Evolutionary conservation across 2,888 invertebrate species (phyloP).

Genomic region (Cosmia pyralina): DNA sequence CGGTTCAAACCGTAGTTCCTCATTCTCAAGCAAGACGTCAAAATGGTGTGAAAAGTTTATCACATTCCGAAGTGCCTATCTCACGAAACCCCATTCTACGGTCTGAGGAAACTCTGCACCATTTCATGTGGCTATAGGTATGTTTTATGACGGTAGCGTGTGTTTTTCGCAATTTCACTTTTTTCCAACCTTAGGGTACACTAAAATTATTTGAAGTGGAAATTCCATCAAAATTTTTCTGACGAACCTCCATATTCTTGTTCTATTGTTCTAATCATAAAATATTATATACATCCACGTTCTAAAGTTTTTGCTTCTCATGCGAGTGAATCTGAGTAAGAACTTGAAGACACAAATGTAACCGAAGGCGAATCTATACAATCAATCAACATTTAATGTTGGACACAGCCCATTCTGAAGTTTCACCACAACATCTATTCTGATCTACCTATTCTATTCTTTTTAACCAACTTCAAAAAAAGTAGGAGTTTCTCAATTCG

Average conservation of each 20-base stretch:
- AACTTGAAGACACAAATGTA: not conserved
- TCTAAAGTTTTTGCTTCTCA: not conserved
- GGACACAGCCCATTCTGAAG: not conserved
- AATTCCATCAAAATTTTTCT: conserved; percentile 39
- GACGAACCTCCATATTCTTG: not conserved
- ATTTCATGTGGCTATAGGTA: conserved; percentile 34
- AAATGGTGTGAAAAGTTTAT: conserved; percentile 60
- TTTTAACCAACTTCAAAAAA: no score
- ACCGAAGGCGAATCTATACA: not conserved
- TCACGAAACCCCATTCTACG: conserved; percentile 42
- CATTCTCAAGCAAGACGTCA: conserved; percentile 23
- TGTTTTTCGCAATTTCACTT: conserved; percentile 58
- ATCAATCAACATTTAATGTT: not conserved
- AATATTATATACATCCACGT: not conserved
- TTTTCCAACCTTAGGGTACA: conserved; percentile 41
- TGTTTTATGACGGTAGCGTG: conserved; percentile 52
- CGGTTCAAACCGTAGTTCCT: conserved; percentile 10
- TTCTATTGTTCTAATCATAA: no score
- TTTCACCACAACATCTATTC: not conserved
- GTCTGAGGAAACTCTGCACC: conserved; percentile 32
- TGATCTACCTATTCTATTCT: not conserved
- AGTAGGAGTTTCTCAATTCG: no score
- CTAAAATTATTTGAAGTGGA: conserved; percentile 40
- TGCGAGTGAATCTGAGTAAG: not conserved
- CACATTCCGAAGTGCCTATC: conserved; percentile 53